Conservation (phyloP, 1,140 invertebrate genomes). For the Meloidogyne exigua region DNA sequence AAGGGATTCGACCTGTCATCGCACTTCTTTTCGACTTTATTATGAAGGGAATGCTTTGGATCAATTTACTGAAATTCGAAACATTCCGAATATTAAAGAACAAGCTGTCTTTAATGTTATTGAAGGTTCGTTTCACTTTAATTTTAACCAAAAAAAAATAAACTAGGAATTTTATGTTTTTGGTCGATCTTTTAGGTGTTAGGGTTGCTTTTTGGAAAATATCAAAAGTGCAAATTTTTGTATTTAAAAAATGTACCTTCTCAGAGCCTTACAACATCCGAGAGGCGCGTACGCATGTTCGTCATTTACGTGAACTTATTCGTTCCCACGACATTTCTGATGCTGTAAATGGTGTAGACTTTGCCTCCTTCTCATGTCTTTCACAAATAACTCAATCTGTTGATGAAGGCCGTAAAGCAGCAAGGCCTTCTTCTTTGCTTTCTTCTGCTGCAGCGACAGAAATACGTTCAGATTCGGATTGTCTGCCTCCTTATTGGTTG, state of each 20-base stretch:
- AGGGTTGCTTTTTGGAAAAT: background rate
- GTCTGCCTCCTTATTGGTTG: constrained; percentile 36
- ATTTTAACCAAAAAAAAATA: background rate
- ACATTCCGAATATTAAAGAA: constrained; percentile 35
- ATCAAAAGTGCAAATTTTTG: too few species aligned
- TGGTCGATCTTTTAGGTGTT: too few species aligned
- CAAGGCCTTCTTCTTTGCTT: background rate
- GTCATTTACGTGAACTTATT: constrained; percentile 40
- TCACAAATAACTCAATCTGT: constrained; percentile 31
- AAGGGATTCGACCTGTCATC: constrained; percentile 30
- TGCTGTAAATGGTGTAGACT: constrained; percentile 36
- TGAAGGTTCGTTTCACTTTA: constrained; percentile 26
- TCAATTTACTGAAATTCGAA: constrained; percentile 39
- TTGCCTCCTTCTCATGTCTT: constrained; percentile 34
- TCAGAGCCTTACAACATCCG: constrained; percentile 40
- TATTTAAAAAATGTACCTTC: background rate
- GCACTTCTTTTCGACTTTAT: constrained; percentile 39
- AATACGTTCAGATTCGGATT: constrained; percentile 26
- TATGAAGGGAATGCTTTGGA: constrained; percentile 37
- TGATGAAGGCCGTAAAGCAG: background rate
- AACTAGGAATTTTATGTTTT: background rate
- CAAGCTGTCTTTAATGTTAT: constrained; percentile 32
- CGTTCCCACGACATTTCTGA: constrained; percentile 33
- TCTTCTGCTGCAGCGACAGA: background rate
- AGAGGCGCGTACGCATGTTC: constrained; percentile 38